A percentile compares a stretch with the other conserved stretches of the same genome.
phyloP scores from a whole-genome alignment of 1,140 invertebrate species.

The Neodiprion virginianus region DNA sequence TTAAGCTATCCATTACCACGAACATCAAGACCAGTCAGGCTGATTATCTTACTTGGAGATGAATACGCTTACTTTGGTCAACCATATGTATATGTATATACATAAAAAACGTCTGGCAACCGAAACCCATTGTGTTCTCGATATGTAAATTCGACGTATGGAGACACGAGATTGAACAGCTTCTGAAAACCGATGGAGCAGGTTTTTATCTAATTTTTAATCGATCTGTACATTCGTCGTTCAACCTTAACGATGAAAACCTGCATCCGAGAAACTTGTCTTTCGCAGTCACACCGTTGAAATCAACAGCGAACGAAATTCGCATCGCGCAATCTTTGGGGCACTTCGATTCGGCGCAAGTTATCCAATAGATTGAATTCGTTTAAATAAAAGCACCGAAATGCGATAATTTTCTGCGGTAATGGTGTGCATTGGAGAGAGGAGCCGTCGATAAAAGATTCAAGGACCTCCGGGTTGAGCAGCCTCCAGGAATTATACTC shows the following conservation, averaged over 20 bases:
- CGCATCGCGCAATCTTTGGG: too few relatives aligned
- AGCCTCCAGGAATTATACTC: background rate
- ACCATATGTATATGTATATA: background rate
- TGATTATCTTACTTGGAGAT: conserved; percentile 9
- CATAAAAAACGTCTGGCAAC: background rate
- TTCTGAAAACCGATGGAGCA: too few relatives aligned
- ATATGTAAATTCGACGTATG: too few relatives aligned
- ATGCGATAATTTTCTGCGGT: background rate
- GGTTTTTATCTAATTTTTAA: too few relatives aligned
- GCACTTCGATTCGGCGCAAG: too few relatives aligned
- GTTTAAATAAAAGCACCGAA: background rate
- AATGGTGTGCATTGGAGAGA: background rate
- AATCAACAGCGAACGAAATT: too few relatives aligned
- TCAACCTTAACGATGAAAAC: too few relatives aligned
- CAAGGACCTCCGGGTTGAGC: background rate
- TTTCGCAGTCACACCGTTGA: too few relatives aligned
- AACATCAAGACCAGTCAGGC: conserved; percentile 10
- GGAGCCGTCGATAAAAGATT: background rate
- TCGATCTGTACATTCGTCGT: too few relatives aligned
- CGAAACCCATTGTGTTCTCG: too few relatives aligned
- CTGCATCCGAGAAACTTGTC: too few relatives aligned
- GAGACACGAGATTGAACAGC: too few relatives aligned
- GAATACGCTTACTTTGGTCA: conserved; percentile 12
- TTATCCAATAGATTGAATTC: background rate
- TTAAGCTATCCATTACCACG: conserved; percentile 43